A percentile compares a stretch with the other conserved stretches of the same genome.
phyloP scores from a whole-genome alignment of 2,888 invertebrate genomes.

The Diaperis boleti region DNA sequence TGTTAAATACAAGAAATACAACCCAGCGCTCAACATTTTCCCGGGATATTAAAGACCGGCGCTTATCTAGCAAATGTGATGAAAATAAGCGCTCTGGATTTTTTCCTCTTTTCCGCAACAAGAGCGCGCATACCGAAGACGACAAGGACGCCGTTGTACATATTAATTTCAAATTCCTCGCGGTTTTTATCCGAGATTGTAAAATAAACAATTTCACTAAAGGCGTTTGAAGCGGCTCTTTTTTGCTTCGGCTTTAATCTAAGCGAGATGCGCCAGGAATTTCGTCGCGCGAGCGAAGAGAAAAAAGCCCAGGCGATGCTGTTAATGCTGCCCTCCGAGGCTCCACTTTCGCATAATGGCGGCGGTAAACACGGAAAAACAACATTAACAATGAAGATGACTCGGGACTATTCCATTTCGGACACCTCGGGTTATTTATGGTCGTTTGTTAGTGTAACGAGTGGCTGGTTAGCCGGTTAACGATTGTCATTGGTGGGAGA shows the following conservation, averaged over 20 bases:
- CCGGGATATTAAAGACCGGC: no score
- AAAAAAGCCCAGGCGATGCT: neutral
- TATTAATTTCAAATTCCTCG: conserved; percentile 30
- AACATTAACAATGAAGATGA: conserved; percentile 3
- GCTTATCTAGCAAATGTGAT: no score
- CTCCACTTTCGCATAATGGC: conserved; percentile 12
- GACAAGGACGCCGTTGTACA: conserved; percentile 27
- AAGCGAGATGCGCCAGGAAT: conserved; percentile 17
- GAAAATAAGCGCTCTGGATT: conserved; percentile 24
- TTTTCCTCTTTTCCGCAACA: conserved; percentile 6
- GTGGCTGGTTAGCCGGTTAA: no score
- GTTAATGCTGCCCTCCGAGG: neutral
- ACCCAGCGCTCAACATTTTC: no score
- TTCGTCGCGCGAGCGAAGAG: conserved; percentile 7
- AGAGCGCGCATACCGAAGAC: conserved; percentile 23
- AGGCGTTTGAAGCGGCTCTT: no score
- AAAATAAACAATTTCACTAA: conserved; percentile 21
- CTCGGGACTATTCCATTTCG: no score
- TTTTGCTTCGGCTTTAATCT: conserved; percentile 11
- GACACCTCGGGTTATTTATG: no score
- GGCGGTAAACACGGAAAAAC: conserved; percentile 16
- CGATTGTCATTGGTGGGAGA: no score
- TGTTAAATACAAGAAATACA: no score
- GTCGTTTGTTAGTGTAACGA: no score
- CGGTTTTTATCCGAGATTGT: conserved; percentile 12